A percentile compares a stretch with the other conserved stretches of the same genome.
phyloP scores from a whole-genome alignment of 2,888 invertebrate species.

The Ashinkailepas kermadecensis region DNA sequence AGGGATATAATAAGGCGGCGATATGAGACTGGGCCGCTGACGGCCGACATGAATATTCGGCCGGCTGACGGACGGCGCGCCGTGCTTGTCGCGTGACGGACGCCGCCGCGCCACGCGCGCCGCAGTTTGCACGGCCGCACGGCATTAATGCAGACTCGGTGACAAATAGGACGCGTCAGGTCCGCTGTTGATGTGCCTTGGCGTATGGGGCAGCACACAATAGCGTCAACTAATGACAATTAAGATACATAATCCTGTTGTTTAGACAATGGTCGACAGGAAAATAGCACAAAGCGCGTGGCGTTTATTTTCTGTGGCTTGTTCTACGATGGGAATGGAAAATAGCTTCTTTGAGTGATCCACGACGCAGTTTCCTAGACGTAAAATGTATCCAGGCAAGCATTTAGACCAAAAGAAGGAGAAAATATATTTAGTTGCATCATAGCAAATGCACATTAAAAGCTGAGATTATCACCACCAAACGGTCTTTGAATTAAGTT shows the following conservation, averaged over 20 bases:
- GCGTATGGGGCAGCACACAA: neutral
- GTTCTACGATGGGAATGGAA: too few species aligned
- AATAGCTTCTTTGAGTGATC: too few species aligned
- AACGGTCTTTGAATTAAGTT: too few species aligned
- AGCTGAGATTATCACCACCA: too few species aligned
- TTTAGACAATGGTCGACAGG: neutral
- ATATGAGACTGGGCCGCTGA: neutral
- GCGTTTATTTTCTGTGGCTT: too few species aligned
- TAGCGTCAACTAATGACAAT: neutral
- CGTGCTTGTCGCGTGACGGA: neutral
- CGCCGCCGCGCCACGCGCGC: neutral
- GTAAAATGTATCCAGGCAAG: too few species aligned
- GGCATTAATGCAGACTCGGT: neutral
- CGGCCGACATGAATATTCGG: conserved; percentile 10
- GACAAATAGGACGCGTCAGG: neutral
- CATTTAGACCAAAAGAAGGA: too few species aligned
- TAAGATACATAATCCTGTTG: conserved; percentile 1
- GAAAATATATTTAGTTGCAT: too few species aligned
- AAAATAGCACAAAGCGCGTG: too few species aligned
- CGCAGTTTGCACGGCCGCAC: neutral
- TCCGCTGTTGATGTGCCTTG: neutral
- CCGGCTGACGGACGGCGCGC: too few species aligned
- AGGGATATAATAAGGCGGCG: neutral
- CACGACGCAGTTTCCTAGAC: too few species aligned
- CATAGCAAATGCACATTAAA: too few species aligned